phyloP scores from a whole-genome alignment of 2,797 vertebrate genomes.

The Menidia menidia region DNA sequence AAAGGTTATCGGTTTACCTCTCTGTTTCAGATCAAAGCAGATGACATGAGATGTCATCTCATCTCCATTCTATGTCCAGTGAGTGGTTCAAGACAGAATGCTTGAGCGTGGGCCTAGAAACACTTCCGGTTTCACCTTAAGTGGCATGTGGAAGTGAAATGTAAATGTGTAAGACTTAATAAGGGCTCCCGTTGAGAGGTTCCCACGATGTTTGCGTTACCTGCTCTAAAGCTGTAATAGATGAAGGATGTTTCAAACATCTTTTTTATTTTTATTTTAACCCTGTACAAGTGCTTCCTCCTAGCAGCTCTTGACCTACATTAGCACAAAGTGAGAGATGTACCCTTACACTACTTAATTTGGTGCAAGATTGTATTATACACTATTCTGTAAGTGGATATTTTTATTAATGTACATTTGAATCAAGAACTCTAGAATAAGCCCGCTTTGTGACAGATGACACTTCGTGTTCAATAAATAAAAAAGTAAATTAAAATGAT shows the following conservation, averaged over 20 bases:
- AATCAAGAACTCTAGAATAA: slow-evolving; percentile 59
- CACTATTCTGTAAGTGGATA: slow-evolving; percentile 68
- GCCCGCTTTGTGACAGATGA: slow-evolving; percentile 60
- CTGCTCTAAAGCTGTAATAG: slow-evolving; percentile 47
- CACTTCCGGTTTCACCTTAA: slow-evolving; percentile 56
- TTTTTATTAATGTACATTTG: slow-evolving; percentile 65
- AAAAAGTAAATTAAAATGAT: slow-evolving; percentile 47
- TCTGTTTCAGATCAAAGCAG: slow-evolving; percentile 31
- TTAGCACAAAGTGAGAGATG: slow-evolving; percentile 58
- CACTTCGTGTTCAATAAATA: slow-evolving; percentile 74
- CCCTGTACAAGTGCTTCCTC: slow-evolving; percentile 41
- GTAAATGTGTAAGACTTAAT: slow-evolving; percentile 55
- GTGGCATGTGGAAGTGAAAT: slow-evolving; percentile 65
- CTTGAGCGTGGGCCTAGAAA: slow-evolving; percentile 48
- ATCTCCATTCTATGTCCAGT: too few species aligned
- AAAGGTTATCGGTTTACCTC: slow-evolving; percentile 29
- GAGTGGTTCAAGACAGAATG: slow-evolving; percentile 43
- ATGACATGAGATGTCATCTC: neutral
- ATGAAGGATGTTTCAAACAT: slow-evolving; percentile 36
- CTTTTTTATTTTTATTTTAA: neutral
- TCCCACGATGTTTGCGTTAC: slow-evolving; percentile 16
- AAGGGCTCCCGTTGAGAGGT: slow-evolving; percentile 47
- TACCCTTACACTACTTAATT: slow-evolving; percentile 72
- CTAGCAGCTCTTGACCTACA: slow-evolving; percentile 39
- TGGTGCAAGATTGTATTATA: slow-evolving; percentile 63